These are phyloP conservation scores for Gobionotothen gibberifrons DNA, from an alignment of 2,797 vertebrate genomes.

Conservation along the genomic window DNA sequence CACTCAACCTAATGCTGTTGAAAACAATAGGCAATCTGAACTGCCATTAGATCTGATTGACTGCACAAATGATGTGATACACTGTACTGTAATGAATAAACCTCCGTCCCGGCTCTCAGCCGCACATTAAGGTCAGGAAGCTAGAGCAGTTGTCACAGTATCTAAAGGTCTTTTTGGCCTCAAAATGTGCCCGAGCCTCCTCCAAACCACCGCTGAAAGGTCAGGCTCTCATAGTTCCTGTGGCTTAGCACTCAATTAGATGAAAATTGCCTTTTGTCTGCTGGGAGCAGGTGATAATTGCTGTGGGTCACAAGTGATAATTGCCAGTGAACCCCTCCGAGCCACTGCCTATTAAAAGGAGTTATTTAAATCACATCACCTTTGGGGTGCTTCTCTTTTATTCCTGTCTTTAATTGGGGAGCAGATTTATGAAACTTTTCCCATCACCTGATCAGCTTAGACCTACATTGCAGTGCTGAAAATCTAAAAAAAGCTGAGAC, in stretches of 20 bases:
- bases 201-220: slow-evolving; percentile 66
- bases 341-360: slow-evolving; percentile 89
- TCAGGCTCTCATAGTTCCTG: slow-evolving; percentile 74
- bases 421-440: slow-evolving; percentile 66
- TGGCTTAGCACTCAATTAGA: slow-evolving; percentile 84
- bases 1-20: slow-evolving; percentile 13
- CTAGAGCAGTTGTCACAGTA: slow-evolving; percentile 41
- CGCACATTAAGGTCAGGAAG: slow-evolving; percentile 47
- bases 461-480: slow-evolving; percentile 9
- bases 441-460: slow-evolving; percentile 46
- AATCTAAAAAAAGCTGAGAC: slow-evolving; percentile 16
- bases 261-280: slow-evolving; percentile 88
- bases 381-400: slow-evolving; percentile 70
- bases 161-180: slow-evolving; percentile 45
- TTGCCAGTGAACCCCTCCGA: slow-evolving; percentile 88
- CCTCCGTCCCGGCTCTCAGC: slow-evolving; percentile 19
- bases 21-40: slow-evolving; percentile 36
- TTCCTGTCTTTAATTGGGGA: slow-evolving; percentile 74
- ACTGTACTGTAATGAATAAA: slow-evolving; percentile 26
- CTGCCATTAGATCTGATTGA: slow-evolving; percentile 25
- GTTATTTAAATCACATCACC: slow-evolving; percentile 91
- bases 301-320: slow-evolving; percentile 93
- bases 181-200: slow-evolving; percentile 34
- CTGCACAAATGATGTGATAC: slow-evolving; percentile 25
- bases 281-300: slow-evolving; percentile 92